Evolutionary conservation across 2,797 vertebrate genomes (phyloP).

Genomic region (Phataginus tetradactyla): DNA sequence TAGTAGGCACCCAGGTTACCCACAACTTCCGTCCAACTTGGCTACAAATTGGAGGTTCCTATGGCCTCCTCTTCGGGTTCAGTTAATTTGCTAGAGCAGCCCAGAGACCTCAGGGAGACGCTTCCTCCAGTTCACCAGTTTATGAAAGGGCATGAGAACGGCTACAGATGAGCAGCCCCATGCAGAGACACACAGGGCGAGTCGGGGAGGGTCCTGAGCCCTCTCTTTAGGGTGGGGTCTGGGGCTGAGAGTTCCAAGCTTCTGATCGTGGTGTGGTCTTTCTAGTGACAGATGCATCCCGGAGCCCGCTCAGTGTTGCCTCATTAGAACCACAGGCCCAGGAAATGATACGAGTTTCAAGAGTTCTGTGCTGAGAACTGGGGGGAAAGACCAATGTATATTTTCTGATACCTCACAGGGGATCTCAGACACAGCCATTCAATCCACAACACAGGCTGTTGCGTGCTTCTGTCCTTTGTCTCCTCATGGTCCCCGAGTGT

Average conservation of each 20-base stretch:
- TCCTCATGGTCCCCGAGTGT: neutral
- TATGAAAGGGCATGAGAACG: neutral
- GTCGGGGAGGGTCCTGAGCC: neutral
- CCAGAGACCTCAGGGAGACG: neutral
- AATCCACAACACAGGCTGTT: neutral
- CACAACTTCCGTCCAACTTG: neutral
- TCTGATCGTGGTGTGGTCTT: neutral
- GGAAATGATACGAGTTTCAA: neutral
- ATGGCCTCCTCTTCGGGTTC: neutral
- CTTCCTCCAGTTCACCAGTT: neutral
- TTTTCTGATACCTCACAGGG: neutral
- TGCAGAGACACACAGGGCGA: neutral
- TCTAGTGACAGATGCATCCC: neutral
- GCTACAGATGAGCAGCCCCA: no score
- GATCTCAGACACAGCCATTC: neutral
- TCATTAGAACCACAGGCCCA: neutral
- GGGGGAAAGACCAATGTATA: neutral
- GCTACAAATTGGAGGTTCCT: neutral
- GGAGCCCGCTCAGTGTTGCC: neutral
- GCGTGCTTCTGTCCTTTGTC: neutral
- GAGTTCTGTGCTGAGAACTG: neutral
- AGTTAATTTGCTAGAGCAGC: neutral
- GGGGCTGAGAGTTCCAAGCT: neutral
- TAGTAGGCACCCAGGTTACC: no score
- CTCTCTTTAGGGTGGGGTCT: neutral